Conservation (phyloP, 2,113 vertebrate species). For the Andinoacara biseriatus region DNA sequence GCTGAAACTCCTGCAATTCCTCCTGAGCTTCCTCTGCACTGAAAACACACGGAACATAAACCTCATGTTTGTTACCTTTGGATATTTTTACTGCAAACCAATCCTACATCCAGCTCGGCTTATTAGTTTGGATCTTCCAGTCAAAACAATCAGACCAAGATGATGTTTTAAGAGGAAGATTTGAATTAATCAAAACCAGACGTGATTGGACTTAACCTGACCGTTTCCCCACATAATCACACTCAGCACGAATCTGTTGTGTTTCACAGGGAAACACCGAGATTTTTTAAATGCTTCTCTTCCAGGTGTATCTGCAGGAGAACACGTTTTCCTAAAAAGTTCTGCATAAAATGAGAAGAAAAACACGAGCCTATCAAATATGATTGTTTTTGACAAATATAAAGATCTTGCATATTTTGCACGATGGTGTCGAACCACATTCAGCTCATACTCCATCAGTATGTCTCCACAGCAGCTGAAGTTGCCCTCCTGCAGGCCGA, state of each 20-base stretch:
- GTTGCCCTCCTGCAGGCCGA: accelerated
- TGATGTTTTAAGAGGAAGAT: not conserved
- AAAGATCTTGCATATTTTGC: too few species aligned
- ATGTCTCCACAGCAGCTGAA: not conserved
- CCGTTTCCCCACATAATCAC: not conserved
- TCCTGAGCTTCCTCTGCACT: constrained; percentile 88
- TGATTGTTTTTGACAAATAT: not conserved
- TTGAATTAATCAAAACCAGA: not conserved
- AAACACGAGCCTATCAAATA: not conserved
- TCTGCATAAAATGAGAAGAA: not conserved
- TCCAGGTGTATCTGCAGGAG: not conserved
- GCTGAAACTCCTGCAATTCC: constrained; percentile 93
- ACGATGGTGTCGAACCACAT: too few species aligned
- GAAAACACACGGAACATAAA: not conserved
- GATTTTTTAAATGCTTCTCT: not conserved
- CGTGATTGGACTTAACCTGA: not conserved
- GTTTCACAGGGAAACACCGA: too few species aligned
- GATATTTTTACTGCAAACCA: not conserved
- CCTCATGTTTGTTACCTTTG: not conserved
- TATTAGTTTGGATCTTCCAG: accelerated
- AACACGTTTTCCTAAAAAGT: not conserved
- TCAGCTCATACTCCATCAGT: not conserved
- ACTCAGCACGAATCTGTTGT: not conserved
- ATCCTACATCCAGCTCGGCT: not conserved
- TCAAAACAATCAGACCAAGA: not conserved